These are phyloP conservation scores for Lampris incognitus DNA, from an alignment of 2,113 vertebrate genomes.

Conservation along the genomic window DNA sequence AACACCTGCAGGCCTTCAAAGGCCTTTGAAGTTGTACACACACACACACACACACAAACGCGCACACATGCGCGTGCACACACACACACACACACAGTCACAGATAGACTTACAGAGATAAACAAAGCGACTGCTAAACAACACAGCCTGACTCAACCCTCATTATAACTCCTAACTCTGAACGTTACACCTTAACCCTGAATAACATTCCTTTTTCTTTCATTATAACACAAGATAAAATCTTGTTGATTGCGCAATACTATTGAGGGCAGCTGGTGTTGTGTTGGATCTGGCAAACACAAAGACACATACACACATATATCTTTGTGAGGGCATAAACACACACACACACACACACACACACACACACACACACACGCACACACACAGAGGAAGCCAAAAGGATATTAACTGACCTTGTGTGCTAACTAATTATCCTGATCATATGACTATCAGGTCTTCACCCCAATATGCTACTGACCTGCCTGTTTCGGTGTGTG, in stretches of 20 bases:
- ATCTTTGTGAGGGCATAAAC: not conserved
- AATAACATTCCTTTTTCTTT: too few relatives aligned
- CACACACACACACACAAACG: too few relatives aligned
- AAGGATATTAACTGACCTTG: too few relatives aligned
- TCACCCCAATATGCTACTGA: not conserved
- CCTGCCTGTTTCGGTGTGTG: too few relatives aligned
- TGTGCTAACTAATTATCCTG: not conserved
- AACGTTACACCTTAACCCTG: too few relatives aligned
- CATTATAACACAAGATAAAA: too few relatives aligned
- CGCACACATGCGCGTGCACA: too few relatives aligned
- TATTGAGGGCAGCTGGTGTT: too few relatives aligned
- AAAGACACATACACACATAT: not conserved
- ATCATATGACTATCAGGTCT: not conserved
- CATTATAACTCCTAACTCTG: not conserved
- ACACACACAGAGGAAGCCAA: not conserved
- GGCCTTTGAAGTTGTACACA: constrained; percentile 56
- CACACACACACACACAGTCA: too few relatives aligned
- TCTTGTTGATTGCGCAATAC: too few relatives aligned
- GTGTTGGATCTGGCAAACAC: not conserved
- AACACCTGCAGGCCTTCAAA: constrained; percentile 59
- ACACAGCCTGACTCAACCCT: constrained; percentile 26
- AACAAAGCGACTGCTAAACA: not conserved
- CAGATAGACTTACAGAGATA: not conserved
- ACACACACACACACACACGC: not conserved
- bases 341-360: not conserved